Conservation (phyloP, 2,888 invertebrate species). For the Lasioglossum marginatum region DNA sequence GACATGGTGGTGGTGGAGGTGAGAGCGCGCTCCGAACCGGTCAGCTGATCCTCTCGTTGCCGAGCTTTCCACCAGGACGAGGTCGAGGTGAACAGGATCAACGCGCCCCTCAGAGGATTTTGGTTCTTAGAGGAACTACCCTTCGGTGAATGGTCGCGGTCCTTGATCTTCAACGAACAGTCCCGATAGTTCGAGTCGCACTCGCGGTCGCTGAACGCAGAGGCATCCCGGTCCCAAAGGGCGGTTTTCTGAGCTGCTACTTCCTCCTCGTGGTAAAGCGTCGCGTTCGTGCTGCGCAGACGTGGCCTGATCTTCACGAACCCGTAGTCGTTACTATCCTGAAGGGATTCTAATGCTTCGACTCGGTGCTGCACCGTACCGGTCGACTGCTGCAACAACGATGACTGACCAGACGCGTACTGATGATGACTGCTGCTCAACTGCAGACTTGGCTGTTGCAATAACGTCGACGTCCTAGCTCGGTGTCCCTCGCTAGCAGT, state of each 20-base stretch:
- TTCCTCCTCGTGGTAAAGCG: conserved; percentile 77
- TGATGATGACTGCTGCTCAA: conserved; percentile 69
- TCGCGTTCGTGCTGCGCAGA: conserved; percentile 80
- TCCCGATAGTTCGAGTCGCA: conserved; percentile 73
- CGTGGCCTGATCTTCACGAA: conserved; percentile 80
- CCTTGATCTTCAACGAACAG: conserved; percentile 65
- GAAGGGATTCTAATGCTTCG: conserved; percentile 61
- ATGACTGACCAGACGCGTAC: conserved; percentile 61
- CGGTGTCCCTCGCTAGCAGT: conserved; percentile 80
- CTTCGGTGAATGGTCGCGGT: conserved; percentile 71
- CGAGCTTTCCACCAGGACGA: conserved; percentile 83
- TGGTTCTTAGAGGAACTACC: conserved; percentile 75
- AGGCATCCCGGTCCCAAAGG: conserved; percentile 73
- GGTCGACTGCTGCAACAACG: conserved; percentile 59
- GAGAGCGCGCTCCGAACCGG: conserved; percentile 46
- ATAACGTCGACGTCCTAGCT: conserved; percentile 84
- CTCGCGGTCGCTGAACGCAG: conserved; percentile 75
- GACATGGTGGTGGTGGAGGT: conserved; percentile 53
- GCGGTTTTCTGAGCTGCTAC: conserved; percentile 68
- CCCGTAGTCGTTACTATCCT: conserved; percentile 82
- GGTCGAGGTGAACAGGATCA: conserved; percentile 82
- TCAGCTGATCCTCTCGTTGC: conserved; percentile 79
- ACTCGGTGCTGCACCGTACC: conserved; percentile 64
- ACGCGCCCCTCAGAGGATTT: conserved; percentile 80
- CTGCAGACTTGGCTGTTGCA: conserved; percentile 80